These are phyloP conservation scores for Aelia acuminata DNA, from an alignment of 2,888 invertebrate species.

Conservation along the genomic window DNA sequence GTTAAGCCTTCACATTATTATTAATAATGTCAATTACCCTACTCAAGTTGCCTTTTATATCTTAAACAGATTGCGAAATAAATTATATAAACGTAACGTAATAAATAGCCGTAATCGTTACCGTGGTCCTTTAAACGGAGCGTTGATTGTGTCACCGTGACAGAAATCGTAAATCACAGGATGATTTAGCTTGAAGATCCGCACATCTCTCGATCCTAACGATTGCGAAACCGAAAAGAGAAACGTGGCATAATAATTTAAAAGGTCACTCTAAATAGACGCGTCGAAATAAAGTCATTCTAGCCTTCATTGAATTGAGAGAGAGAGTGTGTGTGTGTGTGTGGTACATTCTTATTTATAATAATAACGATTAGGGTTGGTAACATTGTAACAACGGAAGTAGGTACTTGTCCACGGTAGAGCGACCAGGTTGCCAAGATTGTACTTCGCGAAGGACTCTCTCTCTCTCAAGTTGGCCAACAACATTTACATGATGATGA, in stretches of 20 bases:
- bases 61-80: not conserved
- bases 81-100: not conserved
- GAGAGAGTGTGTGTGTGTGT: too few relatives aligned
- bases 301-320: too few relatives aligned
- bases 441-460: not conserved
- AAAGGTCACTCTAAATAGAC: not conserved
- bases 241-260: not conserved
- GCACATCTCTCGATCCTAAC: not conserved
- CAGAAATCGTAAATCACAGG: constrained; percentile 5
- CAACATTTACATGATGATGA: constrained; percentile 32
- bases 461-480: too few relatives aligned
- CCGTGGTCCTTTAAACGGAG: not conserved
- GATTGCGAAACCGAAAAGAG: constrained; percentile 8
- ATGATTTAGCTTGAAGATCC: not conserved
- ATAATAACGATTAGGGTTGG: too few relatives aligned
- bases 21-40: too few relatives aligned
- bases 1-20: too few relatives aligned
- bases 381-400: not conserved
- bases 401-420: constrained; percentile 33
- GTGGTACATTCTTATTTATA: too few relatives aligned
- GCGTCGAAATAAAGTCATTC: too few relatives aligned
- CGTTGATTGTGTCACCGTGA: not conserved
- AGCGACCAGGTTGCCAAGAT: not conserved
- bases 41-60: not conserved
- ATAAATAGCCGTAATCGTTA: not conserved